phyloP scores from a whole-genome alignment of 2,888 invertebrate genomes.

The Drosophila melanosoma region DNA sequence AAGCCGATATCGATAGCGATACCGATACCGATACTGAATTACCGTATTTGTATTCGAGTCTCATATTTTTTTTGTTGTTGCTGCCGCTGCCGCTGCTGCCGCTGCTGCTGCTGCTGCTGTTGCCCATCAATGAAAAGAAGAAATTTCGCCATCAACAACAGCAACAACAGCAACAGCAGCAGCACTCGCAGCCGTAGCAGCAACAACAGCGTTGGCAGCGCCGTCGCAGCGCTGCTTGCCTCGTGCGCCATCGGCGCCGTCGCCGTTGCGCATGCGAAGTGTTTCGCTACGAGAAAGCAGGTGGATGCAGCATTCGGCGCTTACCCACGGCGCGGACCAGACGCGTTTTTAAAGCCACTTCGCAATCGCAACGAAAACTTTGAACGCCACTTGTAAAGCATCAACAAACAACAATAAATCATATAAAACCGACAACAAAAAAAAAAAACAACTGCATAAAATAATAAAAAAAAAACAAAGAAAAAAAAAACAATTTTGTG shows the following conservation, averaged over 20 bases:
- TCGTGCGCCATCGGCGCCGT: constrained; percentile 54
- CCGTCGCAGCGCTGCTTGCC: constrained; percentile 51
- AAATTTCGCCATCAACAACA: constrained; percentile 70
- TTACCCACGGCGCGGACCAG: constrained; percentile 85
- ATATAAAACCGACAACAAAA: background rate
- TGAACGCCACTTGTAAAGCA: background rate
- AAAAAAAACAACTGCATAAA: background rate
- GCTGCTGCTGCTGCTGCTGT: constrained; percentile 41
- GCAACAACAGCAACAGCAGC: constrained; percentile 24
- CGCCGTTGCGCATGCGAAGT: constrained; percentile 84
- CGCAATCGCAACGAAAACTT: constrained; percentile 28
- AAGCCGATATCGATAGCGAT: constrained; percentile 38
- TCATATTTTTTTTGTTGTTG: constrained; percentile 27
- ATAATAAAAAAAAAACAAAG: background rate
- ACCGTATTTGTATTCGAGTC: constrained; percentile 59
- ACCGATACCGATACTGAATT: constrained; percentile 39
- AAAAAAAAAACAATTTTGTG: constrained; percentile 14
- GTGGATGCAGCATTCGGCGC: constrained; percentile 85
- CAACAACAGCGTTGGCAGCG: constrained; percentile 3
- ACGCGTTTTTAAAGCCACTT: constrained; percentile 80
- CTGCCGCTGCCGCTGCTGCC: background rate
- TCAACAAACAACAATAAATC: background rate
- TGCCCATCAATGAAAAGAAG: constrained; percentile 77
- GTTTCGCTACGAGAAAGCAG: constrained; percentile 85
- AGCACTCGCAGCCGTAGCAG: background rate